These are phyloP conservation scores for Lates japonicus DNA, from an alignment of 2,797 vertebrate genomes.

Conservation along the genomic window DNA sequence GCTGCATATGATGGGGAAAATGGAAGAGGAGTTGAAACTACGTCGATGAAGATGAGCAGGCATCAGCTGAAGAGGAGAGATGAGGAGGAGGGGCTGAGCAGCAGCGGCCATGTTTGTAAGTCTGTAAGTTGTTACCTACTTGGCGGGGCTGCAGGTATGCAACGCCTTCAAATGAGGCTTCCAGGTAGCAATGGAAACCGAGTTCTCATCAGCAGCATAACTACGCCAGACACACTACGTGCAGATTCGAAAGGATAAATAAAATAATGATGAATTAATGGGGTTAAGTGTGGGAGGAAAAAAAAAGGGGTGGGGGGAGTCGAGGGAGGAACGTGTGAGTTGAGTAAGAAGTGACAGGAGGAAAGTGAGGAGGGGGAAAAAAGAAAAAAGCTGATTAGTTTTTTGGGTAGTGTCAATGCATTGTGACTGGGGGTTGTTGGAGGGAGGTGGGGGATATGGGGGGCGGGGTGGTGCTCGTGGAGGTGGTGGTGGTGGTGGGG, in stretches of 20 bases:
- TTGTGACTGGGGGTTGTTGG: conserved; percentile 46
- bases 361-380: conserved; percentile 70
- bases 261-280: conserved; percentile 69
- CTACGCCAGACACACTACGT: conserved; percentile 99
- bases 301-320: conserved; percentile 54
- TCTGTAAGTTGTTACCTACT: conserved; percentile 93
- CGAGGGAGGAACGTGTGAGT: conserved; percentile 82
- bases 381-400: conserved; percentile 85
- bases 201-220: conserved; percentile 99
- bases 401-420: conserved; percentile 71
- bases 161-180: conserved; percentile 99
- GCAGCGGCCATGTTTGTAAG: conserved; percentile 86
- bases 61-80: conserved; percentile 34
- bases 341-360: conserved; percentile 40
- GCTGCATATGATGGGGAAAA: conserved; percentile 31
- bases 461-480: conserved; percentile 22
- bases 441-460: conserved; percentile 32
- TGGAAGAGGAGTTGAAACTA: conserved; percentile 26
- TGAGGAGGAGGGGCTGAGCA: conserved; percentile 68
- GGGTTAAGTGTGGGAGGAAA: conserved; percentile 70
- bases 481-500: conserved; percentile 64
- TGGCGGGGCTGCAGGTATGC: conserved; percentile 98
- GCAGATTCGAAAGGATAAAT: conserved; percentile 85
- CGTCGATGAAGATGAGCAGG: conserved; percentile 45
- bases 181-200: conserved; percentile 99